A percentile compares a stretch with the other conserved stretches of the same genome.
Evolutionary conservation across 1,140 invertebrate species (phyloP).

Genomic region (Procambarus clarkii): DNA sequence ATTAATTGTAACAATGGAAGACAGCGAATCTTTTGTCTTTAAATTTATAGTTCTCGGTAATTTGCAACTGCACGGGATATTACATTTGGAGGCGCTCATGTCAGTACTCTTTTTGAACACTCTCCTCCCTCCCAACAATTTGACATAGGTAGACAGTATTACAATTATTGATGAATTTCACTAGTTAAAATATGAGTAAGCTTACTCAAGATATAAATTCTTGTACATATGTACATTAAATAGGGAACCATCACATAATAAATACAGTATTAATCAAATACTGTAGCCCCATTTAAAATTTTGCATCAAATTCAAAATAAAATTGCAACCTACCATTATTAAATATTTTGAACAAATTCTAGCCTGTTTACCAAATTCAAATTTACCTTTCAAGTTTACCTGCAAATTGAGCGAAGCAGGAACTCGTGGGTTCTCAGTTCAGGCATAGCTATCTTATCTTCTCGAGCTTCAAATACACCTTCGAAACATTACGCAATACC

Average conservation of each 20-base stretch:
- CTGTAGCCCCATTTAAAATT: not conserved
- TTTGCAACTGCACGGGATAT: no score
- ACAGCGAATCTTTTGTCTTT: not conserved
- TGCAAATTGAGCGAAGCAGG: no score
- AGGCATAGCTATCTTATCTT: no score
- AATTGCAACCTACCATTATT: not conserved
- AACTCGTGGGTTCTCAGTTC: no score
- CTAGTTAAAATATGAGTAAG: no score
- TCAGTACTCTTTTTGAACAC: not conserved
- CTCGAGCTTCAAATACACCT: no score
- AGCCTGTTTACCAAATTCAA: not conserved
- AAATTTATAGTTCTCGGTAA: not conserved
- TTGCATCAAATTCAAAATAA: not conserved
- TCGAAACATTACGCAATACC: no score
- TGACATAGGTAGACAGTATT: no score
- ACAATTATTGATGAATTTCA: no score
- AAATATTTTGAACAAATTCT: not conserved
- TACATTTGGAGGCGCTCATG: not conserved
- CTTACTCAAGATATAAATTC: no score
- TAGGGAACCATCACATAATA: not conserved
- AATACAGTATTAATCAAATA: not conserved
- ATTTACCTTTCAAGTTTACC: no score
- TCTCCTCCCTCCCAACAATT: not conserved
- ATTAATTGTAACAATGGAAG: not conserved
- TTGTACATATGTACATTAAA: no score